Percentiles rank a stretch among this genome's conserved stretches.
These are phyloP conservation scores for Clitarchus hookeri DNA, from an alignment of 2,888 invertebrate species.

Conservation along the genomic window DNA sequence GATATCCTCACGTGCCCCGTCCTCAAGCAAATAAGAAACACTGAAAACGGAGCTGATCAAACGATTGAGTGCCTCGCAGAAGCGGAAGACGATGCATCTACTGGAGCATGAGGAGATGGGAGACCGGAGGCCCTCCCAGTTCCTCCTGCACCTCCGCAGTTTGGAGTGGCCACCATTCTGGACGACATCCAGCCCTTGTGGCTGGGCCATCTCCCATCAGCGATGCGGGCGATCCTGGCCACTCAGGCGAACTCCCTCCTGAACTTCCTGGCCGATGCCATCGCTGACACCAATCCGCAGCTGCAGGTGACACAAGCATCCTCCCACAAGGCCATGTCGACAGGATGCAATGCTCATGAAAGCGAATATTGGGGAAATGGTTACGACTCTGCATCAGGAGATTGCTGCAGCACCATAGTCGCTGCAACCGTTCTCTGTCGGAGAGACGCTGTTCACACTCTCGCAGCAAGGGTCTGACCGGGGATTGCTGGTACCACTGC, in stretches of 20 bases:
- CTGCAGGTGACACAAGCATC: no score
- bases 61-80: neutral
- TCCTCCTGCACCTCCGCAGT: neutral
- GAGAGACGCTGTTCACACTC: no score
- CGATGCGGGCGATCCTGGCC: no score
- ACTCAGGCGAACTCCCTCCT: neutral
- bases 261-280: neutral
- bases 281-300: neutral
- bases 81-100: neutral
- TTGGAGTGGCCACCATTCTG: neutral
- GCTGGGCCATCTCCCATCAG: neutral
- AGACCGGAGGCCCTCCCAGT: neutral
- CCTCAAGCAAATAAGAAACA: neutral
- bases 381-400: no score
- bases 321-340: no score
- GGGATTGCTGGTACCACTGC: neutral
- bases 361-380: no score
- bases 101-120: neutral
- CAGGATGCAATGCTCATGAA: no score
- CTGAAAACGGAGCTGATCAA: neutral
- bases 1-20: neutral
- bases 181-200: neutral
- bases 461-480: neutral
- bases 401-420: no score
- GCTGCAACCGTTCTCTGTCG: no score